These are phyloP conservation scores for Malacosoma neustria DNA, from an alignment of 2,888 invertebrate genomes.

Conservation along the genomic window DNA sequence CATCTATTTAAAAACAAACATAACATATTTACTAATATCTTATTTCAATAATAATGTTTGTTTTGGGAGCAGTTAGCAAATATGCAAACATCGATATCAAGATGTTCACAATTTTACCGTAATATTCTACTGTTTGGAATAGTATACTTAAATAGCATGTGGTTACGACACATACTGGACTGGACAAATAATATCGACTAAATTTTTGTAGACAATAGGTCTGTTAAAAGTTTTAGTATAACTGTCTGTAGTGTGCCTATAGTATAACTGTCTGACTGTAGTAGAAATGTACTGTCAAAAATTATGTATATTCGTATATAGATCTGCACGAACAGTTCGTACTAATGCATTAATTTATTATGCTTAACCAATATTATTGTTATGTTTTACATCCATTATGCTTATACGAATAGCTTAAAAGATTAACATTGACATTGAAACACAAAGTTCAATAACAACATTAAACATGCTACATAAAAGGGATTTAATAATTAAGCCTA, in stretches of 20 bases:
- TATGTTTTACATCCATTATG: too few relatives aligned
- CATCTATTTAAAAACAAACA: conserved; percentile 1
- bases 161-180: neutral
- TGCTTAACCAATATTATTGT: too few relatives aligned
- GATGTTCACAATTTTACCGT: conserved; percentile 10
- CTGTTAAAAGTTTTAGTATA: too few relatives aligned
- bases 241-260: too few relatives aligned
- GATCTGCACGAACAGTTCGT: too few relatives aligned
- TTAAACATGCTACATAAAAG: neutral
- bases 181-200: neutral
- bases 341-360: too few relatives aligned
- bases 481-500: neutral
- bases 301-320: too few relatives aligned
- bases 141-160: neutral
- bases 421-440: neutral
- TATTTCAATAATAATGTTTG: conserved; percentile 41
- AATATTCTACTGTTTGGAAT: neutral
- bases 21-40: conserved; percentile 30
- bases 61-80: conserved; percentile 40
- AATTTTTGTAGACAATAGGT: too few relatives aligned
- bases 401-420: too few relatives aligned
- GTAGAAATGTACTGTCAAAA: too few relatives aligned
- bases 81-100: conserved; percentile 20
- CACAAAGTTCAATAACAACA: neutral
- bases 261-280: too few relatives aligned